A percentile compares a stretch with the other conserved stretches of the same genome.
These are phyloP conservation scores for Telenomus remus DNA, from an alignment of 1,140 invertebrate genomes.

Conservation along the genomic window DNA sequence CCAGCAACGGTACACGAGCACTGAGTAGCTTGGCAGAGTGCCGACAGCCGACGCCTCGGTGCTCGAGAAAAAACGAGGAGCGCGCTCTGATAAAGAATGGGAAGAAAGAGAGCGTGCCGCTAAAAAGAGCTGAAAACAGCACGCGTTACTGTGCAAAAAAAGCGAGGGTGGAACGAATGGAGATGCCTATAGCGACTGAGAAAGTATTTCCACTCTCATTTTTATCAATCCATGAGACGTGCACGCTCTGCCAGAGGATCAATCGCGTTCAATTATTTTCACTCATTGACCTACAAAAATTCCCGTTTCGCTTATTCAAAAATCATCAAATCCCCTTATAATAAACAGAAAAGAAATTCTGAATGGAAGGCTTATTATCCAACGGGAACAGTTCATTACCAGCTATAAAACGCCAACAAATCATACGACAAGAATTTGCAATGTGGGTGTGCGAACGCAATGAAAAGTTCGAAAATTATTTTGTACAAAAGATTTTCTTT, in stretches of 20 bases:
- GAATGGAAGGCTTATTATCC: constrained; percentile 21
- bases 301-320: too few species aligned
- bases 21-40: constrained; percentile 63
- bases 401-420: constrained; percentile 51
- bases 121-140: constrained; percentile 50
- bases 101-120: constrained; percentile 36
- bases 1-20: constrained; percentile 53
- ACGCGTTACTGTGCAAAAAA: constrained; percentile 44
- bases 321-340: too few species aligned
- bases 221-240: constrained; percentile 26
- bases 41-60: constrained; percentile 57
- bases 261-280: constrained; percentile 18
- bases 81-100: constrained; percentile 50
- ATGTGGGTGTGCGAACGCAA: constrained; percentile 42
- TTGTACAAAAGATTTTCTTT: constrained; percentile 37
- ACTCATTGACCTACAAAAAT: background rate
- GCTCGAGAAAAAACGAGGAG: constrained; percentile 54
- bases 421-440: constrained; percentile 26
- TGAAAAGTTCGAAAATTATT: too few species aligned
- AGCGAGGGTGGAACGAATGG: constrained; percentile 35
- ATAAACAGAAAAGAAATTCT: constrained; percentile 14
- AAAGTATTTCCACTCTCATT: constrained; percentile 4
- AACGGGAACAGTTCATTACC: constrained; percentile 40
- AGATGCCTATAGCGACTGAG: constrained; percentile 20
- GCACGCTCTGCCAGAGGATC: constrained; percentile 17